Percentiles rank a stretch among this genome's conserved stretches.
Evolutionary conservation across 2,113 vertebrate species (phyloP).

Genomic region (Muntiacus muntjak): DNA sequence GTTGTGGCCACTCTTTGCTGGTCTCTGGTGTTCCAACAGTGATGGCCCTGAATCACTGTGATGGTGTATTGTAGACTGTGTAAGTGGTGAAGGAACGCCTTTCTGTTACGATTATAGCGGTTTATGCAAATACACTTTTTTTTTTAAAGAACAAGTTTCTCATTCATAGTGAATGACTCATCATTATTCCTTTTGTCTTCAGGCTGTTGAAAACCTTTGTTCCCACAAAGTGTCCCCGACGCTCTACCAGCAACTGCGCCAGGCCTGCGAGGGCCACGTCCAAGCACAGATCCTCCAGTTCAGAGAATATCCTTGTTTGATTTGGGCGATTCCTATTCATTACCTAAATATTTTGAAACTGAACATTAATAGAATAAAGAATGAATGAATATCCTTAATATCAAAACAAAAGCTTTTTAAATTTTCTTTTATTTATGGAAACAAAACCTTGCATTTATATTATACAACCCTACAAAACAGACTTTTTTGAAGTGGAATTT

Average conservation of each 20-base stretch:
- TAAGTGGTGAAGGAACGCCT: not conserved
- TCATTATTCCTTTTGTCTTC: slow-evolving; percentile 23
- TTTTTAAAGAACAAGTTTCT: not conserved
- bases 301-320: slow-evolving; percentile 85
- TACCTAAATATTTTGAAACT: not conserved
- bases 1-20: not conserved
- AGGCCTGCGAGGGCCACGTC: slow-evolving; percentile 86
- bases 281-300: slow-evolving; percentile 84
- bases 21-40: fast-evolving
- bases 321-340: slow-evolving; percentile 5
- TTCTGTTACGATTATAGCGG: not conserved
- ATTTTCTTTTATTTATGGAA: not conserved
- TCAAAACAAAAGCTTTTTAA: not conserved
- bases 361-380: not conserved
- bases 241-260: slow-evolving; percentile 85
- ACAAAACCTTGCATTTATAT: not conserved
- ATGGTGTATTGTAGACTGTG: not conserved
- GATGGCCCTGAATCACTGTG: not conserved
- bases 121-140: not conserved
- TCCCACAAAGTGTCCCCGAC: slow-evolving; percentile 86
- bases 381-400: not conserved
- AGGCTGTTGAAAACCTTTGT: slow-evolving; percentile 89
- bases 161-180: not conserved
- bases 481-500: not conserved
- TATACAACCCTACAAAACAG: not conserved